phyloP scores from a whole-genome alignment of 2,888 invertebrate genomes.

The Apodemia duryi region DNA sequence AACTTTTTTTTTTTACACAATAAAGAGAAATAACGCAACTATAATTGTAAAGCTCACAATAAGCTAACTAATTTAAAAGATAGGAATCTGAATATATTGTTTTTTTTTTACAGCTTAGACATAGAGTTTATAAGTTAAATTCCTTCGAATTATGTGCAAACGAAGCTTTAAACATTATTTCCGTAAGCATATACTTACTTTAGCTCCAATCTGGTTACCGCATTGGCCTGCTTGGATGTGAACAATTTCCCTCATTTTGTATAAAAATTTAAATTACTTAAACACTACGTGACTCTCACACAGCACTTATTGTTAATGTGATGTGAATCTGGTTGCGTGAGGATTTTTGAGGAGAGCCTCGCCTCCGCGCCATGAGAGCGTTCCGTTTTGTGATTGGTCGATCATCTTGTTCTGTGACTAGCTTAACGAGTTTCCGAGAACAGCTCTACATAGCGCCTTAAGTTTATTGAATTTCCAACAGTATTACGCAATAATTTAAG shows the following conservation, averaged over 20 bases:
- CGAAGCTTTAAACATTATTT: background rate
- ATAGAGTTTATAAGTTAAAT: background rate
- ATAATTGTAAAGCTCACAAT: background rate
- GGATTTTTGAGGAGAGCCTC: constrained; percentile 69
- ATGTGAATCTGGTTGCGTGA: constrained; percentile 51
- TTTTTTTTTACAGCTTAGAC: background rate
- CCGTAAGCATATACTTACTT: constrained; percentile 49
- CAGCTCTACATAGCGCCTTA: constrained; percentile 3
- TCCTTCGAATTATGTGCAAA: constrained; percentile 7
- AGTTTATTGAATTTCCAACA: background rate
- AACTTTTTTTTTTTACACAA: too few species aligned
- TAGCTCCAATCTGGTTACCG: constrained; percentile 90
- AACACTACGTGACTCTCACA: constrained; percentile 69
- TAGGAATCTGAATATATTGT: background rate
- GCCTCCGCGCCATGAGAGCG: constrained; percentile 63
- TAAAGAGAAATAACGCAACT: too few species aligned
- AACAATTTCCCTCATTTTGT: constrained; percentile 90
- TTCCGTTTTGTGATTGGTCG: constrained; percentile 54
- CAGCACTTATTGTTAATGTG: constrained; percentile 69
- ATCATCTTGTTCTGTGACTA: constrained; percentile 38
- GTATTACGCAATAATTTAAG: constrained; percentile 27
- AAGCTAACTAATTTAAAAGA: background rate
- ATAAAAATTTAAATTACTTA: constrained; percentile 63
- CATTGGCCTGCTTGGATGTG: constrained; percentile 91
- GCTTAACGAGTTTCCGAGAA: constrained; percentile 47